These are phyloP conservation scores for Epizoanthus fatuus DNA, from an alignment of 92 coral and sea anemone species.

Conservation along the genomic window DNA sequence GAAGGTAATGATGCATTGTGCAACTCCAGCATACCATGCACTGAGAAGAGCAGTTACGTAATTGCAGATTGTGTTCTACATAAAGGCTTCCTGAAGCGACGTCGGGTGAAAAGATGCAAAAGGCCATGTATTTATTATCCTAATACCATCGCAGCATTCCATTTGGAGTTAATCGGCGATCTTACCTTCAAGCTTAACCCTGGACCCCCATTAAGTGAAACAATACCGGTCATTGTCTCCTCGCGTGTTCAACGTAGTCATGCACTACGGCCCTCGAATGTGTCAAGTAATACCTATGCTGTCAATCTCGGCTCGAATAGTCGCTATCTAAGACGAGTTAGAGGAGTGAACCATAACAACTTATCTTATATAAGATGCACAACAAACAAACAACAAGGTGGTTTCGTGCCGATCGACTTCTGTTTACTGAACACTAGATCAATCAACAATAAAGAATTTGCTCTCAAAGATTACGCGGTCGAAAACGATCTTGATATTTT, in stretches of 20 bases:
- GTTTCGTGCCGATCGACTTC: slow-evolving; percentile 38
- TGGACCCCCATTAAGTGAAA: neutral
- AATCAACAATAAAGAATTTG: slow-evolving; percentile 44
- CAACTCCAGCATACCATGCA: neutral
- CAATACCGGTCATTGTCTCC: too few relatives aligned
- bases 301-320: neutral
- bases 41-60: neutral
- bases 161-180: slow-evolving; percentile 28
- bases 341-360: neutral
- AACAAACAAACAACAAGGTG: slow-evolving; percentile 24
- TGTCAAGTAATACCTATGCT: too few relatives aligned
- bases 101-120: slow-evolving; percentile 27
- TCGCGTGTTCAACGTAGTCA: too few relatives aligned
- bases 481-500: slow-evolving; percentile 56
- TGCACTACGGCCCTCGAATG: too few relatives aligned
- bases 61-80: neutral
- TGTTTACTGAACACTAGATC: slow-evolving; percentile 29
- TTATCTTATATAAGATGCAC: slow-evolving; percentile 17
- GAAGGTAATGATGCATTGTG: neutral
- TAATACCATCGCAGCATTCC: slow-evolving; percentile 25
- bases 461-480: slow-evolving; percentile 52
- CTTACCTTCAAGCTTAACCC: slow-evolving; percentile 45
- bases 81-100: neutral
- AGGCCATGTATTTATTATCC: slow-evolving; percentile 29
- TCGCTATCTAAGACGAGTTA: slow-evolving; percentile 11